These are phyloP conservation scores for Lycaena phlaeas DNA, from an alignment of 2,888 invertebrate species.

Conservation along the genomic window DNA sequence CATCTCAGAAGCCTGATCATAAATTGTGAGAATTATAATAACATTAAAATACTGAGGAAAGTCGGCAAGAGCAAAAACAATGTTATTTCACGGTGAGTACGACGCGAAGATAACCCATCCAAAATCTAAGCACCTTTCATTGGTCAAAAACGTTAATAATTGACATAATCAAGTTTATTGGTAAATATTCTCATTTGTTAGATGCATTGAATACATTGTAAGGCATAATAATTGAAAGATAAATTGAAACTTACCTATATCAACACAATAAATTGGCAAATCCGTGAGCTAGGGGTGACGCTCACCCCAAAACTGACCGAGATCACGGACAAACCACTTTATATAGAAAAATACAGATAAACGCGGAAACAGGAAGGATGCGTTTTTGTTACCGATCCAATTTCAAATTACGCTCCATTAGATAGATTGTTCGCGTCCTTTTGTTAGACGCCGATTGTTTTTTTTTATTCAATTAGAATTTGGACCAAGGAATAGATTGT, in stretches of 20 bases:
- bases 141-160: no score
- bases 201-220: no score
- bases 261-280: conserved; percentile 14
- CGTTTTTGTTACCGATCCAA: conserved; percentile 41
- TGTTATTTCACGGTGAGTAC: no score
- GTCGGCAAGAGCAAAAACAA: no score
- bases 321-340: conserved; percentile 28
- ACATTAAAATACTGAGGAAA: no score
- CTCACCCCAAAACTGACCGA: conserved; percentile 40
- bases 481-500: neutral
- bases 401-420: conserved; percentile 57
- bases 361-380: conserved; percentile 63
- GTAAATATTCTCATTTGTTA: no score
- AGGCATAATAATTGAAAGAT: no score
- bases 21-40: no score
- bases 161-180: no score
- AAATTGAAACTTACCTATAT: conserved; percentile 15
- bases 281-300: conserved; percentile 33
- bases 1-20: no score
- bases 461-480: conserved; percentile 25
- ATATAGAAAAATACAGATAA: conserved; percentile 37
- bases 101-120: no score
- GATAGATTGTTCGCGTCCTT: conserved; percentile 51
- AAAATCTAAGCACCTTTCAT: no score
- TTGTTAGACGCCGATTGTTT: conserved; percentile 37